A percentile compares a stretch with the other conserved stretches of the same genome.
Conservation (phyloP, 2,888 invertebrate species). For the Alloplasta piceator region DNA sequence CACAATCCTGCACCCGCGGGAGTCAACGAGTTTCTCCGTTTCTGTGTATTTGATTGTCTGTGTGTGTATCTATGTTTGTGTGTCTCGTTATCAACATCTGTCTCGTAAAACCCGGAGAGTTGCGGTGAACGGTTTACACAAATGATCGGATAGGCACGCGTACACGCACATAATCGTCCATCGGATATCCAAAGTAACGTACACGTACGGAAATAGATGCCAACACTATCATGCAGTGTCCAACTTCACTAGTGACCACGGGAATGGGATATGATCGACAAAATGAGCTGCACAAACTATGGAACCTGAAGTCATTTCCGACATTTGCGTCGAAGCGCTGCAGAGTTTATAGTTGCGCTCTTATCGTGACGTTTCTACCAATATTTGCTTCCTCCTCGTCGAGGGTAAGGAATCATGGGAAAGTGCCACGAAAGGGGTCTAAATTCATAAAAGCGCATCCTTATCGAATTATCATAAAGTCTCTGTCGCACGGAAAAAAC, state of each 20-base stretch:
- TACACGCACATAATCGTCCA: constrained; percentile 47
- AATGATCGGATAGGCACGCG: constrained; percentile 49
- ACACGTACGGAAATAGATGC: constrained; percentile 18
- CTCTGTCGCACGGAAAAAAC: too few species aligned
- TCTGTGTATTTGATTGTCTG: constrained; percentile 22
- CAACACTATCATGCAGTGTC: constrained; percentile 19
- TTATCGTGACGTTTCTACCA: constrained; percentile 72
- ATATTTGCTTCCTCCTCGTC: constrained; percentile 73
- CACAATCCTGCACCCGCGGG: constrained; percentile 66
- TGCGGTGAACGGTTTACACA: constrained; percentile 62
- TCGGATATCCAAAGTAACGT: not conserved
- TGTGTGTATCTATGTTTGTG: constrained; percentile 65
- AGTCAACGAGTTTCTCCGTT: constrained; percentile 49
- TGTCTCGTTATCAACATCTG: constrained; percentile 78
- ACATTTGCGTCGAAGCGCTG: constrained; percentile 60
- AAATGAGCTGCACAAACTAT: constrained; percentile 37
- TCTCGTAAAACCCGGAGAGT: constrained; percentile 73
- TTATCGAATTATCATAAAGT: constrained; percentile 53
- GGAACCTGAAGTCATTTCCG: constrained; percentile 1
- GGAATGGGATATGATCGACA: not conserved
- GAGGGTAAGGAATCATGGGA: constrained; percentile 61
- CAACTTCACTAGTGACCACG: not conserved
- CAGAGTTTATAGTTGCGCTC: constrained; percentile 42
- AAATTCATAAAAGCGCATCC: not conserved
- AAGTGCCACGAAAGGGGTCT: constrained; percentile 19